A percentile compares a stretch with the other conserved stretches of the same genome.
phyloP scores from a whole-genome alignment of 2,888 invertebrate species.

The Tetragonisca angustula region DNA sequence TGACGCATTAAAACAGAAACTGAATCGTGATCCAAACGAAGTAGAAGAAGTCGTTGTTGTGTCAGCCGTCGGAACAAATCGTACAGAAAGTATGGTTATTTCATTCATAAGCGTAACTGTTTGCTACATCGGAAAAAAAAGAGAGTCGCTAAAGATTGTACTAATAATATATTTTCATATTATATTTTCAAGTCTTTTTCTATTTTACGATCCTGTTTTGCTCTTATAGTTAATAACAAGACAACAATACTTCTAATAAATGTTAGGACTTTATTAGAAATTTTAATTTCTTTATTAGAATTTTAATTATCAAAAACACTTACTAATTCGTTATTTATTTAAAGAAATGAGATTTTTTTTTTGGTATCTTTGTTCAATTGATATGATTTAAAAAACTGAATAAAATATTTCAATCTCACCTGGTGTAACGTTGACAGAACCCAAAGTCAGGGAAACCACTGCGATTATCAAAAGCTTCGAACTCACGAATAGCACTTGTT shows the following conservation, averaged over 20 bases:
- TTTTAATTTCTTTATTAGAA: too few species aligned
- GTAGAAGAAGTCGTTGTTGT: conserved; percentile 36
- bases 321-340: accelerated
- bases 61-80: conserved; percentile 61
- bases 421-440: conserved; percentile 38
- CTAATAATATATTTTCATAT: not conserved
- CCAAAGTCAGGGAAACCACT: conserved; percentile 36
- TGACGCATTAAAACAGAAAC: conserved; percentile 1
- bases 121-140: conserved; percentile 53
- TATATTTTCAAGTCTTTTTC: not conserved
- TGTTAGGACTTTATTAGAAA: not conserved
- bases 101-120: conserved; percentile 66
- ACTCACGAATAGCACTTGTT: conserved; percentile 29
- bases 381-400: not conserved
- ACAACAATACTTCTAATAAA: not conserved
- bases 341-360: not conserved
- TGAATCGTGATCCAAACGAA: conserved; percentile 28
- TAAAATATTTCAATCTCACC: conserved; percentile 45
- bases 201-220: too few species aligned
- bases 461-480: conserved; percentile 37
- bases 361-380: too few species aligned
- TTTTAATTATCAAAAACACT: not conserved
- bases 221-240: not conserved
- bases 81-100: conserved; percentile 72
- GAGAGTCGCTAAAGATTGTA: conserved; percentile 19